These are phyloP conservation scores for Phrynosoma platyrhinos DNA, from an alignment of 2,113 vertebrate genomes.

Conservation along the genomic window DNA sequence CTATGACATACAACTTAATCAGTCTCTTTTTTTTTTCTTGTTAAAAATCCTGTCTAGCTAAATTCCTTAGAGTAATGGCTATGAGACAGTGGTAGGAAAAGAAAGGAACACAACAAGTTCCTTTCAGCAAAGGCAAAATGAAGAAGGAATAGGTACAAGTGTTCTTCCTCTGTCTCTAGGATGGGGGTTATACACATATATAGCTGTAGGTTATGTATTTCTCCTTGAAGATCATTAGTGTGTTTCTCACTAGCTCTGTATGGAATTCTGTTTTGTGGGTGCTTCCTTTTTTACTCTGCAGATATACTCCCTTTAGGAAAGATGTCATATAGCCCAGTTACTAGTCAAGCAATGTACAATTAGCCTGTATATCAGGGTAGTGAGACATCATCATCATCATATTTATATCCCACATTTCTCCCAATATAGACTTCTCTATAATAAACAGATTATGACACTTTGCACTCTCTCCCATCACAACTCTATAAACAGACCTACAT, in stretches of 20 bases:
- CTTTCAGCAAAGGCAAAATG: background rate
- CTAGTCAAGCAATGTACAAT: background rate
- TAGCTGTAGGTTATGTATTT: background rate
- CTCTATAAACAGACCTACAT: background rate
- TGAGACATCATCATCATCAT: no score
- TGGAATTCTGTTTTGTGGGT: background rate
- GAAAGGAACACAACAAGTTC: no score
- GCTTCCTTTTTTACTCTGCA: background rate
- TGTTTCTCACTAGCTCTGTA: background rate
- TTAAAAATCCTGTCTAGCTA: background rate
- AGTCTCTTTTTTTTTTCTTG: background rate
- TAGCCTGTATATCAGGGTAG: background rate
- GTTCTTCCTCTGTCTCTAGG: background rate
- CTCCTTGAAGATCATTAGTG: background rate
- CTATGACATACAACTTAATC: background rate
- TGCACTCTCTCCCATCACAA: background rate
- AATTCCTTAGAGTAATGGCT: background rate
- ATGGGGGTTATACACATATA: no score
- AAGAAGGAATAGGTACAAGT: background rate
- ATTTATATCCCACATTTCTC: no score
- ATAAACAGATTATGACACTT: background rate
- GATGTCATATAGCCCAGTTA: background rate
- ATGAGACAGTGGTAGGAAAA: background rate
- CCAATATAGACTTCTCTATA: background rate
- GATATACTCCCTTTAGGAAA: background rate